Evolutionary conservation across 2,888 invertebrate genomes (phyloP).

Genomic region (Brachypalpus laphriformis): DNA sequence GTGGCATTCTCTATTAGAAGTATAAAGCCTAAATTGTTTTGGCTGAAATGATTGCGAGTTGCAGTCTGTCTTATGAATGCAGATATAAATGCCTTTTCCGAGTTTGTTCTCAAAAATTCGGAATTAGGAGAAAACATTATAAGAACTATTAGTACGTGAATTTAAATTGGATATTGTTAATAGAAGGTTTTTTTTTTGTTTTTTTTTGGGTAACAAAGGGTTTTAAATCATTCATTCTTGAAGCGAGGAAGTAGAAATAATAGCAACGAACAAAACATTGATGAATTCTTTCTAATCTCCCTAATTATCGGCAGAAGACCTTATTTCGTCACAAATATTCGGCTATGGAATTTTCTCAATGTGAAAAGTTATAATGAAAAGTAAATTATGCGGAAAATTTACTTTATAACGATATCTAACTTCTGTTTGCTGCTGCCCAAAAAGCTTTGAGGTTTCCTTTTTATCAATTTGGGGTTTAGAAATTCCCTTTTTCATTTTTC

Average conservation of each 20-base stretch:
- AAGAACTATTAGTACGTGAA: no score
- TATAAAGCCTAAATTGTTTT: no score
- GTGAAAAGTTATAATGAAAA: constrained; percentile 36
- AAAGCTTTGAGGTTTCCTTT: not conserved
- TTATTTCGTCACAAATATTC: not conserved
- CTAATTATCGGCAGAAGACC: not conserved
- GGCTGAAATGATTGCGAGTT: no score
- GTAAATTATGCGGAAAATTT: constrained; percentile 39
- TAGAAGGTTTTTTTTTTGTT: no score
- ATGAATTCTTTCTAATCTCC: not conserved
- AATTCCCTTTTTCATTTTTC: not conserved
- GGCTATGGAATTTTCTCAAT: not conserved
- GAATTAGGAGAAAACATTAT: no score
- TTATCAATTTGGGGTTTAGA: not conserved
- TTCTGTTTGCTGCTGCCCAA: not conserved
- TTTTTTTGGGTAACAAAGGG: no score
- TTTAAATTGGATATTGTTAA: no score
- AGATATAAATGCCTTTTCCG: no score
- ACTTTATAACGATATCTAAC: not conserved
- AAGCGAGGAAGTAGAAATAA: not conserved
- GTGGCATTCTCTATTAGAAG: no score
- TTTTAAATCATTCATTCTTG: no score
- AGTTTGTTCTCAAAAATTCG: no score
- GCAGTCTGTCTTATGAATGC: no score
- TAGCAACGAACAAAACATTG: not conserved